Evolutionary conservation across 2,797 vertebrate species (phyloP).

Genomic region (Rhadinocentrus ornatus): DNA sequence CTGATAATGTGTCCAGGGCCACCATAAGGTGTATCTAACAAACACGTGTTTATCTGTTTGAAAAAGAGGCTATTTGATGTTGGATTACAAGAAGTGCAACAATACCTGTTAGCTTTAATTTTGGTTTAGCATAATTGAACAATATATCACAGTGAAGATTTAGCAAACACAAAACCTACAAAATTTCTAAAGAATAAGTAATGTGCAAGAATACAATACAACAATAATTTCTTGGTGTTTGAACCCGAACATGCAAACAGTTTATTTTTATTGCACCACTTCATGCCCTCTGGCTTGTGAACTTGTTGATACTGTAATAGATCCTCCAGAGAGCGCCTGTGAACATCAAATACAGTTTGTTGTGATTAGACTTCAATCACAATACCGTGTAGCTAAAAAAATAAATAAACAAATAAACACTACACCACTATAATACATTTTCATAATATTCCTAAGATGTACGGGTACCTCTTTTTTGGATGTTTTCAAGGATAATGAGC

Average conservation of each 20-base stretch:
- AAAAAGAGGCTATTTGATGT: neutral
- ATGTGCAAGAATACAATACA: neutral
- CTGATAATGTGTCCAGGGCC: no score
- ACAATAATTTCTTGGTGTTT: conserved; percentile 17
- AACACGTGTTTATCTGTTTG: no score
- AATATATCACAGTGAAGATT: neutral
- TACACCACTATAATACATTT: conserved; percentile 25
- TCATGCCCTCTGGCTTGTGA: conserved; percentile 42
- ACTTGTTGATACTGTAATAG: conserved; percentile 34
- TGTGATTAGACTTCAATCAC: conserved; percentile 33
- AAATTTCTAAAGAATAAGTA: neutral
- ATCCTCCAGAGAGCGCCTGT: conserved; percentile 46
- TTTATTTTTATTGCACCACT: conserved; percentile 43
- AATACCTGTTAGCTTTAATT: neutral
- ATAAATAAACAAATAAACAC: neutral
- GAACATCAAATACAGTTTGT: conserved; percentile 47
- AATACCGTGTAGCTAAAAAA: neutral
- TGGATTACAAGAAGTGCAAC: neutral
- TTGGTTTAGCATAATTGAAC: neutral
- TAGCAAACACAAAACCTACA: neutral
- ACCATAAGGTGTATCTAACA: no score
- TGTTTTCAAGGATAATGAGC: conserved; percentile 28
- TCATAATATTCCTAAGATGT: conserved; percentile 8
- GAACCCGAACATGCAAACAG: conserved; percentile 39
- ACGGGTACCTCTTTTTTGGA: conserved; percentile 6